A percentile compares a stretch with the other conserved stretches of the same genome.
Conservation (phyloP, 2,888 invertebrate genomes). For the Odontothrips loti region DNA sequence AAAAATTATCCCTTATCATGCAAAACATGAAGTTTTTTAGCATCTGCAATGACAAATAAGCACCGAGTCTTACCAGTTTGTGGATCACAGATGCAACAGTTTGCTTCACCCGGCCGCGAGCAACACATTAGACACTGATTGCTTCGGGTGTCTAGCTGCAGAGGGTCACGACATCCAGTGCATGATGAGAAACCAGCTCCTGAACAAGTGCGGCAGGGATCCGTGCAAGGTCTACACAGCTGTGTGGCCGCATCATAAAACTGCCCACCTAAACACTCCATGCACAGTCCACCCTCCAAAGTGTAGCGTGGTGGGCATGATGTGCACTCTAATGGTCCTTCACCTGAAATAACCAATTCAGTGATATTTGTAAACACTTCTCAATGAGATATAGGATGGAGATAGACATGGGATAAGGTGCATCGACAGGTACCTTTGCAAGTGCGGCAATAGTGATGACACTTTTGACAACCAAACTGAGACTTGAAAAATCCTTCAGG, state of each 20-base stretch:
- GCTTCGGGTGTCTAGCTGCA: conserved; percentile 65
- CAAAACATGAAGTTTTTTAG: no score
- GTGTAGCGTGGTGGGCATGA: conserved; percentile 68
- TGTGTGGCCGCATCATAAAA: conserved; percentile 66
- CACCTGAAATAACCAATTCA: conserved; percentile 49
- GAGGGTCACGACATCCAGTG: conserved; percentile 60
- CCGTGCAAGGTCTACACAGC: conserved; percentile 63
- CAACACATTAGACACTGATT: conserved; percentile 75
- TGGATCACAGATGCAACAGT: conserved; percentile 66
- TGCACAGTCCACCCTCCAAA: conserved; percentile 68
- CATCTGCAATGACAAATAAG: not conserved
- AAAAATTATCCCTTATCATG: no score
- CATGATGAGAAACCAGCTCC: conserved; percentile 67
- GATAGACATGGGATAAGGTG: conserved; percentile 17
- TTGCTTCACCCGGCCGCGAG: conserved; percentile 51
- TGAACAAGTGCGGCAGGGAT: conserved; percentile 62
- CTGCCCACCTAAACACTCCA: conserved; percentile 70
- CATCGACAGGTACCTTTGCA: conserved; percentile 63
- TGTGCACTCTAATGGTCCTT: conserved; percentile 69
- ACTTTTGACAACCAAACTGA: conserved; percentile 76
- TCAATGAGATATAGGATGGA: not conserved
- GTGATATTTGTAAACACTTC: conserved; percentile 29
- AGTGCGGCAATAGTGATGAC: conserved; percentile 82
- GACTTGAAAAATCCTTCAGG: conserved; percentile 83
- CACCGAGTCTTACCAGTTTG: conserved; percentile 55